Percentiles rank a stretch among this genome's conserved stretches.
Conservation (phyloP, 1,140 invertebrate genomes). For the Ceratina japonica region DNA sequence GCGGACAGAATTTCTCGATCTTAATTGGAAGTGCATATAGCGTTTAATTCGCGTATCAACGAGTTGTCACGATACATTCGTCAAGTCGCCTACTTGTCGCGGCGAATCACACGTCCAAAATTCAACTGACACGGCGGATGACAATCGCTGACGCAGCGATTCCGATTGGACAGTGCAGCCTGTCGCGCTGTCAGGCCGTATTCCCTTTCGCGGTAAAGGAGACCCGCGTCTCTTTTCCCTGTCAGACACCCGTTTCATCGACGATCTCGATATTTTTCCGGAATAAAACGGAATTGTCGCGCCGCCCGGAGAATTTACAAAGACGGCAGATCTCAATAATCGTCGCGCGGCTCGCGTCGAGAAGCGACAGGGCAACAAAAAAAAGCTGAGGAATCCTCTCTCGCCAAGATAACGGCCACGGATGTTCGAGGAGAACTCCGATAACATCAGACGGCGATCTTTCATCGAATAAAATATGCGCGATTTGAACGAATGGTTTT, state of each 20-base stretch:
- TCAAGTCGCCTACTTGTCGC: slow-evolving; percentile 51
- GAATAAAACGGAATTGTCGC: not conserved
- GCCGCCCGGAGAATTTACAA: no score
- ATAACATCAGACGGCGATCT: not conserved
- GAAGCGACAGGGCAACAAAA: slow-evolving; percentile 4
- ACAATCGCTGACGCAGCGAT: slow-evolving; percentile 52
- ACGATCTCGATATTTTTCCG: not conserved
- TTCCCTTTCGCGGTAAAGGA: not conserved
- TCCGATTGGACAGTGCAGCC: slow-evolving; percentile 51
- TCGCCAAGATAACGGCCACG: slow-evolving; percentile 31
- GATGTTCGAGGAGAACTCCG: not conserved
- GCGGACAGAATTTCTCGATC: no score
- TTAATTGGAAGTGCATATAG: not conserved
- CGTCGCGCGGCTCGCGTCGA: not conserved
- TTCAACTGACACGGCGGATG: slow-evolving; percentile 47
- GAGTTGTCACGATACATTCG: slow-evolving; percentile 50
- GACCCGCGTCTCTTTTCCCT: not conserved
- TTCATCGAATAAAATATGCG: no score
- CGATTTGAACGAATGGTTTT: no score
- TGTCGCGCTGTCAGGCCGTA: slow-evolving; percentile 20
- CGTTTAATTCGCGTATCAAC: slow-evolving; percentile 56
- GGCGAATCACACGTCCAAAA: slow-evolving; percentile 50
- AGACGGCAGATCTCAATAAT: no score
- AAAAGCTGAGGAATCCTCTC: slow-evolving; percentile 12
- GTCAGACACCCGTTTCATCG: not conserved